phyloP scores from a whole-genome alignment of 1,140 invertebrate genomes.

The Subanguina moxae region DNA sequence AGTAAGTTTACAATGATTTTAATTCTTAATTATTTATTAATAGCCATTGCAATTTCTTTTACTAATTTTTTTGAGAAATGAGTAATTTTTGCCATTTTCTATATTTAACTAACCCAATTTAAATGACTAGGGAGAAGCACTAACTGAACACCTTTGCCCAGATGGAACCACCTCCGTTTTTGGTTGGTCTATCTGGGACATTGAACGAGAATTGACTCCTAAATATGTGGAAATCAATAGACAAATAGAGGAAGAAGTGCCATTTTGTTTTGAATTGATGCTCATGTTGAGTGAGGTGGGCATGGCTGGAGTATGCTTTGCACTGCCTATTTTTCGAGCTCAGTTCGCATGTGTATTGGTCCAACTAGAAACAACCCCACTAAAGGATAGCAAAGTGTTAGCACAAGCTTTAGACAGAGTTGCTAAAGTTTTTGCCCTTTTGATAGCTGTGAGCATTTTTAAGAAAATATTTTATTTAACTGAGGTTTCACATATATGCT shows the following conservation, averaged over 20 bases:
- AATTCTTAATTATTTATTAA: no score
- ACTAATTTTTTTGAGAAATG: no score
- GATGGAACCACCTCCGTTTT: constrained; percentile 18
- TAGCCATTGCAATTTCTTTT: no score
- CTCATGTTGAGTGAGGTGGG: constrained; percentile 18
- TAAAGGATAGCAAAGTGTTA: constrained; percentile 9
- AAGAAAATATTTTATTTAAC: constrained; percentile 1
- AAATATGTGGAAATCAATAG: constrained; percentile 6
- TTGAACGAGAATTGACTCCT: constrained; percentile 19
- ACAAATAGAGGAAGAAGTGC: background rate
- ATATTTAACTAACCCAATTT: no score
- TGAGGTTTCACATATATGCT: background rate
- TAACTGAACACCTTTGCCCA: constrained; percentile 11
- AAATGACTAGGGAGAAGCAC: constrained; percentile 14
- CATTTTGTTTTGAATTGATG: constrained; percentile 22
- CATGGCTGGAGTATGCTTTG: constrained; percentile 16
- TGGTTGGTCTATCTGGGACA: constrained; percentile 17
- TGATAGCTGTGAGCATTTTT: constrained; percentile 18
- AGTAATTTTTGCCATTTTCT: no score
- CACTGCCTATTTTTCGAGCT: constrained; percentile 17
- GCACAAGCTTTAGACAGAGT: background rate
- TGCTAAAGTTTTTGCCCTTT: constrained; percentile 8
- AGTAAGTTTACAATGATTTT: background rate
- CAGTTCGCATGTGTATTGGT: constrained; percentile 10
- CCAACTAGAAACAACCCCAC: constrained; percentile 12